Percentiles rank a stretch among this genome's conserved stretches.
phyloP scores from a whole-genome alignment of 2,888 invertebrate genomes.

The Acrobasis repandana region DNA sequence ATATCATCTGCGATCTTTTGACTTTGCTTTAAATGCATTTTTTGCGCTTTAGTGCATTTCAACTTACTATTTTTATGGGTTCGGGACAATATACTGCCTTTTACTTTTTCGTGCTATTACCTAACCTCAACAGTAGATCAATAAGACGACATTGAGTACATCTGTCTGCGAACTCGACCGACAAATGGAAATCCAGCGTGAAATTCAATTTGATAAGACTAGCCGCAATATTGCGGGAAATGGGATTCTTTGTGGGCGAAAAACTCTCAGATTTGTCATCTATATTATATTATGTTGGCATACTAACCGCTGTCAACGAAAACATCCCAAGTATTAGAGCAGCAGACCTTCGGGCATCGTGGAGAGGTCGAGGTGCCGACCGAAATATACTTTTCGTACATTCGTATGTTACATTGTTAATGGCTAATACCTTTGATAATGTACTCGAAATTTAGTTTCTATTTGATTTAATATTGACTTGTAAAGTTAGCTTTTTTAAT shows the following conservation, averaged over 20 bases:
- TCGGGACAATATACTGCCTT: too few species aligned
- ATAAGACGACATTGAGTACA: constrained; percentile 4
- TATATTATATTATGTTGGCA: constrained; percentile 37
- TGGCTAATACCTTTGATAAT: background rate
- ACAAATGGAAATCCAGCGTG: constrained; percentile 15
- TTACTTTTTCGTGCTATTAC: background rate
- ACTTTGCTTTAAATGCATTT: too few species aligned
- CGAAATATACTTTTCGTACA: constrained; percentile 43
- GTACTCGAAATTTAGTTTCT: background rate
- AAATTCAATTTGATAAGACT: constrained; percentile 22
- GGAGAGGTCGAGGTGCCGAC: constrained; percentile 51
- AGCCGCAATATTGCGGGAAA: constrained; percentile 15
- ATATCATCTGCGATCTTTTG: too few species aligned
- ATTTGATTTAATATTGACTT: too few species aligned
- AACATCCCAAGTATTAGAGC: constrained; percentile 41
- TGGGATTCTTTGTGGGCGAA: constrained; percentile 20
- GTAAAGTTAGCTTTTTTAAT: too few species aligned
- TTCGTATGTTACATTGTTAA: background rate
- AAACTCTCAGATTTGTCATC: constrained; percentile 12
- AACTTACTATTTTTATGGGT: too few species aligned
- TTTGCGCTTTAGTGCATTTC: too few species aligned
- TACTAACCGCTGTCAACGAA: constrained; percentile 36
- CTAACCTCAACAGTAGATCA: constrained; percentile 1
- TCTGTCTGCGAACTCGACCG: constrained; percentile 5
- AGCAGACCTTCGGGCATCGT: constrained; percentile 54